A percentile compares a stretch with the other conserved stretches of the same genome.
These are phyloP conservation scores for Tenthredo scrophulariae DNA, from an alignment of 2,888 invertebrate species.

Conservation along the genomic window DNA sequence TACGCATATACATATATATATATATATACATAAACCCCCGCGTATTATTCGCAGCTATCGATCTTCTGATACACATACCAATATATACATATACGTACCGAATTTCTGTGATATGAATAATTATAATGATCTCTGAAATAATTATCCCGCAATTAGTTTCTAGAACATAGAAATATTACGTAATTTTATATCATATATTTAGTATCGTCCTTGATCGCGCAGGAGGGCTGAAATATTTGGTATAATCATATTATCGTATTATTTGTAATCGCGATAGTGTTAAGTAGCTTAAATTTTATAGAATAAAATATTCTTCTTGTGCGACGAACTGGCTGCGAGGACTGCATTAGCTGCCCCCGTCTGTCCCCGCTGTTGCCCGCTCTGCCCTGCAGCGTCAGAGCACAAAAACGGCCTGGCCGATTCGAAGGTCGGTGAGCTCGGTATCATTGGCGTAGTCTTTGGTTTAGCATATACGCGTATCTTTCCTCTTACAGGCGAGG, in stretches of 20 bases:
- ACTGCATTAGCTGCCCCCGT: constrained; percentile 54
- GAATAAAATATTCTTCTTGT: constrained; percentile 54
- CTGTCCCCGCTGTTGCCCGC: constrained; percentile 57
- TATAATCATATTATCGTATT: neutral
- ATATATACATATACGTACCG: neutral
- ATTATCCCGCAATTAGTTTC: neutral
- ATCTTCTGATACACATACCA: neutral
- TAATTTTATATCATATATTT: neutral
- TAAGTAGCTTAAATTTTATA: constrained; percentile 41
- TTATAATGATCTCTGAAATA: neutral
- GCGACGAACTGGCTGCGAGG: constrained; percentile 54
- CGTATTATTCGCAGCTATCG: neutral
- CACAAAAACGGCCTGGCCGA: constrained; percentile 74
- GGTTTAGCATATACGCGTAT: constrained; percentile 48
- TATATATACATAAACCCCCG: too few species aligned
- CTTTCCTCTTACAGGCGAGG: neutral
- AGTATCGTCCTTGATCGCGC: neutral
- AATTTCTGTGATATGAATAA: neutral
- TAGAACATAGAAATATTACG: neutral
- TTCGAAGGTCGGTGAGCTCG: constrained; percentile 73
- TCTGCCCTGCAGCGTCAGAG: constrained; percentile 64
- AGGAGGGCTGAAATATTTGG: neutral
- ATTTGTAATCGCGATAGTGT: neutral
- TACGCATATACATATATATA: too few species aligned
- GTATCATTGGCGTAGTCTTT: constrained; percentile 72